Conservation (phyloP, 92 coral and sea anemone species). For the Parazoanthus swiftii region DNA sequence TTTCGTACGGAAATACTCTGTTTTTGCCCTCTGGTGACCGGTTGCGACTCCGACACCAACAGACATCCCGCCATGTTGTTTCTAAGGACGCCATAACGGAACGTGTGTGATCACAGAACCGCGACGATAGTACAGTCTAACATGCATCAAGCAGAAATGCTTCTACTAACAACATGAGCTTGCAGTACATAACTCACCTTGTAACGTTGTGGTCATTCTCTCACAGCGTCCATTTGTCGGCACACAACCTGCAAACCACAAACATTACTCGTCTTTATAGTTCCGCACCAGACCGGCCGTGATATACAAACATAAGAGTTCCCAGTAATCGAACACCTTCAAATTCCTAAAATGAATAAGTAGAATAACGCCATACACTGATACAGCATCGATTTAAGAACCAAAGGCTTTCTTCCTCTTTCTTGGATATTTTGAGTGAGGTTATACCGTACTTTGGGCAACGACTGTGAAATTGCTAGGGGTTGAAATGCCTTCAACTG, state of each 20-base stretch:
- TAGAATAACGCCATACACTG: too few relatives aligned
- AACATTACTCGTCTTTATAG: too few relatives aligned
- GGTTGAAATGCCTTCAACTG: not conserved
- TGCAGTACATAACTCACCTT: not conserved
- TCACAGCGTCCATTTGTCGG: not conserved
- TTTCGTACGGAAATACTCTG: not conserved
- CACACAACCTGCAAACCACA: not conserved
- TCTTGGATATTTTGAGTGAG: too few relatives aligned
- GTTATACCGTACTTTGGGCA: not conserved
- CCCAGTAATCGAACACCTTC: not conserved
- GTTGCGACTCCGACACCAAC: not conserved
- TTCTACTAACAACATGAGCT: too few relatives aligned
- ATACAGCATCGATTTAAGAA: not conserved
- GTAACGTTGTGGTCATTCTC: not conserved
- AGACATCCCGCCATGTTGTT: slow-evolving; percentile 42
- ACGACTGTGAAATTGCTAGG: not conserved
- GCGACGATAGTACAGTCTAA: not conserved
- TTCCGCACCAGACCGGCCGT: slow-evolving; percentile 3
- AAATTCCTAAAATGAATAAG: not conserved
- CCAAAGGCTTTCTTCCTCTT: not conserved
- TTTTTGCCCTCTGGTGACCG: not conserved
- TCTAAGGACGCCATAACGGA: slow-evolving; percentile 38
- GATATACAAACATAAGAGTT: not conserved
- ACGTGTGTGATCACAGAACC: slow-evolving; percentile 12
- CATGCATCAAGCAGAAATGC: too few relatives aligned